Base-by-base conservation (phyloP, 2,888 invertebrate species). In the Stenchaetothrips biformis region DNA sequence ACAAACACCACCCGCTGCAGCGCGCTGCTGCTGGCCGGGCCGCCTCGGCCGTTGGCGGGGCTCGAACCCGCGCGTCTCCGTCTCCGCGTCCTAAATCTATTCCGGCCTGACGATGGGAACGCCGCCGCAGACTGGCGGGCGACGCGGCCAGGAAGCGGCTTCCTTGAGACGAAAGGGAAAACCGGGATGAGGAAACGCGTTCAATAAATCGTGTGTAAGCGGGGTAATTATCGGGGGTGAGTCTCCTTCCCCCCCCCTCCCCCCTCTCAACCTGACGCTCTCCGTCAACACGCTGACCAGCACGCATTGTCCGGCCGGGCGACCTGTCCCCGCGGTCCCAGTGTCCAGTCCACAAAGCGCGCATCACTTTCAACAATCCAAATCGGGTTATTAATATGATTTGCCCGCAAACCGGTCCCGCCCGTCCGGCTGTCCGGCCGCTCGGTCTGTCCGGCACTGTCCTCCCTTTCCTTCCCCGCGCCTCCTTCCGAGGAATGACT, bases 311-410 rank as follows among this genome's bases (percentile, higher is more conserved):
- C 67, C 67, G 25, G 67, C 67, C 67, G 37, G 37, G 37, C 37
- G 37, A 37, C 37, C 37, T 37, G 37, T 37, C 37, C 37, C 37
- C 37, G 37, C 37, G 67, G 25, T 74, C 67, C 67, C 37, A 37
- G 37, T 37, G 37, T 37, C 37, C 37, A 37, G 37, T 37, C 37
- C 67, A 74, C 67, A 74, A 74, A 25, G 67, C 67, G 11, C 67
- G 67, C 67, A 25, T 74, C 25, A 74, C 67, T 21, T 25, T 25
- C 67, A 25, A 74, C 67, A 74, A 74, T 74, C 67, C 67, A 74
- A 74, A 74, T 74, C 67, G 67, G 21, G 67, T 74, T 74, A 74
- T 74, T 74, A 74, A 74, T 74, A 74, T 74, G 67, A 74, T 74
- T 74, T 74, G 67, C 9, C 25, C 67, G 21, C 67, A 21, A n/a